These are phyloP conservation scores for Elgonia sp. DNA, from an alignment of 2,888 invertebrate genomes.

Conservation along the genomic window DNA sequence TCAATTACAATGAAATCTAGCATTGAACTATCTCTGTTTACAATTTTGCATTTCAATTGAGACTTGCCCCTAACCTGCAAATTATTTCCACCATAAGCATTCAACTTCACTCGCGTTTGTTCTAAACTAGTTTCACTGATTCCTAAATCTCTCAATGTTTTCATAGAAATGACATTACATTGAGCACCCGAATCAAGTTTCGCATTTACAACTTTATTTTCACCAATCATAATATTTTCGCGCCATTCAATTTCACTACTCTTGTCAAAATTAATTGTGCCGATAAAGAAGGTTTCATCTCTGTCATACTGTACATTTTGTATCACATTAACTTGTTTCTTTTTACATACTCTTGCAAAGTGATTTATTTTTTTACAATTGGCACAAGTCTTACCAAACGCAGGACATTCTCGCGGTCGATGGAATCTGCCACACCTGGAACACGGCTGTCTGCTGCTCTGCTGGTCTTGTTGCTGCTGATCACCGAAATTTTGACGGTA, in stretches of 20 bases:
- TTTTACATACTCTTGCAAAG: constrained; percentile 63
- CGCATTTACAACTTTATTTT: constrained; percentile 32
- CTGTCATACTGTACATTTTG: constrained; percentile 68
- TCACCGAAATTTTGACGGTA: too few relatives aligned
- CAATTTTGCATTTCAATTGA: constrained; percentile 57
- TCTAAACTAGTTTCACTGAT: constrained; percentile 11
- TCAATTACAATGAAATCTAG: constrained; percentile 41
- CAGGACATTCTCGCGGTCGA: constrained; percentile 63
- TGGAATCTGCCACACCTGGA: constrained; percentile 55
- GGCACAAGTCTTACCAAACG: constrained; percentile 58
- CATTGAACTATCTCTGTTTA: constrained; percentile 11
- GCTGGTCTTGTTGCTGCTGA: too few relatives aligned
- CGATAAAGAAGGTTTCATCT: constrained; percentile 44
- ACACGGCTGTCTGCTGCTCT: constrained; percentile 49
- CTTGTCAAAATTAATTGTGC: constrained; percentile 74
- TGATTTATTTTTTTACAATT: constrained; percentile 62
- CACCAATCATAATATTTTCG: background rate
- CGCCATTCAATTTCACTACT: background rate
- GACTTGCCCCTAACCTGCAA: constrained; percentile 49
- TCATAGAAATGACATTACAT: constrained; percentile 61
- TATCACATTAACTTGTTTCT: constrained; percentile 30
- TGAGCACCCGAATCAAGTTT: constrained; percentile 65
- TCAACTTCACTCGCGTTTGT: constrained; percentile 50
- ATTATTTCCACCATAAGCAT: constrained; percentile 44
- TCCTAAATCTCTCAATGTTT: constrained; percentile 36